Base-by-base conservation (phyloP, 1,140 invertebrate species). In the Odontomachus brunneus region DNA sequence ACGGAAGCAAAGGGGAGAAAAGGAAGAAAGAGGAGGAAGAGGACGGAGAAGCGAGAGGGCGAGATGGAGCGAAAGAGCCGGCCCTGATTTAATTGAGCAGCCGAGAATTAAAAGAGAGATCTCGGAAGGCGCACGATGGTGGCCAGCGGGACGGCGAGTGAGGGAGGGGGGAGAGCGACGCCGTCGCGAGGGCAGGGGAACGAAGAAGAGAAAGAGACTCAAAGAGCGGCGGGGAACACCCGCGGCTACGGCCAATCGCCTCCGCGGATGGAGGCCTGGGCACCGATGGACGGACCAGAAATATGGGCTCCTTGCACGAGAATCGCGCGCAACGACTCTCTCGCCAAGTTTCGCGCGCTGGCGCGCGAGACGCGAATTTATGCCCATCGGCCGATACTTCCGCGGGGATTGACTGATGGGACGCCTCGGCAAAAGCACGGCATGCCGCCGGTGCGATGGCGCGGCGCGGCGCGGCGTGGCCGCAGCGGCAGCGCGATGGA, bases 21-120 rank as follows among this genome's bases (percentile, higher is more conserved):
- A 12, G 12, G 9, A 63, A 19, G 19, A 11, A 63, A n/a, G 22
- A 73, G 69, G 22, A 24, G 22, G 26, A n/a, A 11, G 49, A n/a
- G 22, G 19, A 44, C n/a, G 9, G 3, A 29, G 38, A n/a, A n/a
- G 51, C n/a, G 15, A 15, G 51, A 24, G 11, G 26, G 59, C n/a
- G 48, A 76, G 29, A 26, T 29, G 19, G 38, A 80, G 19, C 49
- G 53, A 71, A 60, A 83, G 76, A 88, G 86, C 84, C 88, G 78
- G 86, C 91, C 83, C 89, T 90, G 91, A 93, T 93, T 93, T 93
- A 93, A 94, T 93, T 93, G 92, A 92, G 89, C 90, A 88, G 73
- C 62, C 53, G 81, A 83, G 86, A 83, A 88, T 88, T 88, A 88
- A 88, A 88, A 88, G 86, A 88, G 83, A 88, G 87, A 88, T 88